These are phyloP conservation scores for Laspeyria flexula DNA, from an alignment of 2,888 invertebrate species.

Conservation along the genomic window DNA sequence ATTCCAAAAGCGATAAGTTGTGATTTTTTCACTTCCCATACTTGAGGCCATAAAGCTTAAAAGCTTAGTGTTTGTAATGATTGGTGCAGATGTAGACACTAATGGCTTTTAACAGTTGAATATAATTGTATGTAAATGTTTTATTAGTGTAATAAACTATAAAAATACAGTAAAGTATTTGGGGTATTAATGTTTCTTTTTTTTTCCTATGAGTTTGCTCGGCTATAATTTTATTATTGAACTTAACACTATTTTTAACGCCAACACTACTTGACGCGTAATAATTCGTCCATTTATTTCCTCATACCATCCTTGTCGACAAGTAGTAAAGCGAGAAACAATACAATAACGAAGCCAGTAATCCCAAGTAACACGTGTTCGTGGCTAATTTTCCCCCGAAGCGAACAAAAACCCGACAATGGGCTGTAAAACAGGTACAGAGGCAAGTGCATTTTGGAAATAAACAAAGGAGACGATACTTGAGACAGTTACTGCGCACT, in stretches of 20 bases:
- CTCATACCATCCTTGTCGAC: constrained; percentile 39
- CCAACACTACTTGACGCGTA: constrained; percentile 20
- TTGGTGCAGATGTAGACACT: constrained; percentile 36
- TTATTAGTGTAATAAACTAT: neutral
- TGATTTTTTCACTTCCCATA: constrained; percentile 42
- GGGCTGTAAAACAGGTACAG: constrained; percentile 65
- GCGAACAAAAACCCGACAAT: constrained; percentile 53
- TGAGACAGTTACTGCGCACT: constrained; percentile 65
- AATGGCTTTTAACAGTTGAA: constrained; percentile 25
- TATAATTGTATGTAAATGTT: constrained; percentile 5
- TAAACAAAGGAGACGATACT: constrained; percentile 66
- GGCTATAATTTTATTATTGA: neutral
- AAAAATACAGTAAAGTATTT: neutral
- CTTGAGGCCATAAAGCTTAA: constrained; percentile 44
- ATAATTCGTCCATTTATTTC: constrained; percentile 34
- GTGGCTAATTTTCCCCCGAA: constrained; percentile 65
- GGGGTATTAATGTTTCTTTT: too few relatives aligned
- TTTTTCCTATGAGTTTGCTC: too few relatives aligned
- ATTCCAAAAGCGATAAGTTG: constrained; percentile 51
- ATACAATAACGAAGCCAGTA: constrained; percentile 38
- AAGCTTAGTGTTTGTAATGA: constrained; percentile 39
- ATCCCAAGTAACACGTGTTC: constrained; percentile 64
- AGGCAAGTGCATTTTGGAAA: constrained; percentile 63
- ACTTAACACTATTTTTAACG: constrained; percentile 19
- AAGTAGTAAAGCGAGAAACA: constrained; percentile 44